These are phyloP conservation scores for Habropoda laboriosa DNA, from an alignment of 1,140 invertebrate genomes.

Conservation along the genomic window DNA sequence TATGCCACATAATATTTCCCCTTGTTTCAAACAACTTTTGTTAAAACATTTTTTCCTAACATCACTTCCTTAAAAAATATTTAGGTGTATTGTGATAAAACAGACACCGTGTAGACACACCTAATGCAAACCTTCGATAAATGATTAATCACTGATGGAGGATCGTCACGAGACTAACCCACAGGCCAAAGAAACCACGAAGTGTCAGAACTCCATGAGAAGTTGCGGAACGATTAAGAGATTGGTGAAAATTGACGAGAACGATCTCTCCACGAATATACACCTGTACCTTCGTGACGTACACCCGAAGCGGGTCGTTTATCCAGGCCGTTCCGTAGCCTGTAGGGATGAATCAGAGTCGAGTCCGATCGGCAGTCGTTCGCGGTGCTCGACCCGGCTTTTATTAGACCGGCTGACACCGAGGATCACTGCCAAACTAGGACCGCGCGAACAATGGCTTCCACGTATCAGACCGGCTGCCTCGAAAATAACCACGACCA, in stretches of 20 bases:
- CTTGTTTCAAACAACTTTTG: too few species aligned
- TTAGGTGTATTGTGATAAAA: too few species aligned
- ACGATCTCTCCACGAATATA: not conserved
- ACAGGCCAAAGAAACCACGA: not conserved
- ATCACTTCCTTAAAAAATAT: too few species aligned
- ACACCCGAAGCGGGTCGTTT: conserved; percentile 28
- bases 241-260: conserved; percentile 2
- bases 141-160: conserved; percentile 4
- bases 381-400: conserved; percentile 64
- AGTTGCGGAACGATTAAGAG: conserved; percentile 11
- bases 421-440: conserved; percentile 75
- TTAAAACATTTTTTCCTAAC: too few species aligned
- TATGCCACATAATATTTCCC: too few species aligned
- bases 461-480: conserved; percentile 58
- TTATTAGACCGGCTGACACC: conserved; percentile 73
- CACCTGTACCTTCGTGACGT: not conserved
- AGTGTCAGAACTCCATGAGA: not conserved
- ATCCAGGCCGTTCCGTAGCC: conserved; percentile 36
- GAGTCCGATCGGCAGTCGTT: conserved; percentile 52
- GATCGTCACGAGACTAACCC: not conserved
- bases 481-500: conserved; percentile 71
- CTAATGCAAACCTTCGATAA: not conserved
- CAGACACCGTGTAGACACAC: too few species aligned
- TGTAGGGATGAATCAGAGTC: conserved; percentile 52
- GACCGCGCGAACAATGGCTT: conserved; percentile 74